Evolutionary conservation across 2,113 vertebrate genomes (phyloP).

Genomic region (Coptodon rendalli): DNA sequence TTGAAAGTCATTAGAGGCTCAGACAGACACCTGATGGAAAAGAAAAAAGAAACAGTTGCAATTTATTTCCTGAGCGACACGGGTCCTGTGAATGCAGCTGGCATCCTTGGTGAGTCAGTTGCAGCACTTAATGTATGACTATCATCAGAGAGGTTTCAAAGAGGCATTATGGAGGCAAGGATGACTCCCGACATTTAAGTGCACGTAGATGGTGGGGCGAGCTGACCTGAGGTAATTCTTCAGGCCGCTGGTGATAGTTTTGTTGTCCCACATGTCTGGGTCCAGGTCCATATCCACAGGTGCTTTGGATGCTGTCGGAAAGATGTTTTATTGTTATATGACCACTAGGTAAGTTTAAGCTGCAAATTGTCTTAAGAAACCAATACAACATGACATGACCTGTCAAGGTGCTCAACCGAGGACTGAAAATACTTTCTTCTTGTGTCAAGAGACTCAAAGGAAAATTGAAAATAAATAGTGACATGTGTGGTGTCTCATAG

Average conservation of each 20-base stretch:
- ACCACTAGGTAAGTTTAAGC: background rate
- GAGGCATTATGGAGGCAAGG: slow-evolving; percentile 33
- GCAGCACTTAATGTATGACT: background rate
- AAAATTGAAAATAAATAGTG: background rate
- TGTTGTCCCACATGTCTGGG: slow-evolving; percentile 94
- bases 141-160: slow-evolving; percentile 9
- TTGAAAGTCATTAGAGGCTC: slow-evolving; percentile 97
- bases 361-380: background rate
- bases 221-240: slow-evolving; percentile 99
- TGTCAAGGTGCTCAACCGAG: background rate
- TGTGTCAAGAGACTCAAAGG: background rate
- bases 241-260: slow-evolving; percentile 94
- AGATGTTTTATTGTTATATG: slow-evolving; percentile 1
- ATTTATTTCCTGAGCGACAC: slow-evolving; percentile 17
- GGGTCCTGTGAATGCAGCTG: background rate
- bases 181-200: slow-evolving; percentile 22
- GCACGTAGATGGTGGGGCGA: slow-evolving; percentile 13
- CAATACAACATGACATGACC: background rate
- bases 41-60: background rate
- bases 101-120: background rate
- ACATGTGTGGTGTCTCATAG: background rate
- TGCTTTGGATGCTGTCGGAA: slow-evolving; percentile 82
- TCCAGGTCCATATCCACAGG: slow-evolving; percentile 90
- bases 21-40: slow-evolving; percentile 82
- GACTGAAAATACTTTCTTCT: background rate